Conservation (phyloP, 1,140 invertebrate genomes). For the Lepidurus packardi region DNA sequence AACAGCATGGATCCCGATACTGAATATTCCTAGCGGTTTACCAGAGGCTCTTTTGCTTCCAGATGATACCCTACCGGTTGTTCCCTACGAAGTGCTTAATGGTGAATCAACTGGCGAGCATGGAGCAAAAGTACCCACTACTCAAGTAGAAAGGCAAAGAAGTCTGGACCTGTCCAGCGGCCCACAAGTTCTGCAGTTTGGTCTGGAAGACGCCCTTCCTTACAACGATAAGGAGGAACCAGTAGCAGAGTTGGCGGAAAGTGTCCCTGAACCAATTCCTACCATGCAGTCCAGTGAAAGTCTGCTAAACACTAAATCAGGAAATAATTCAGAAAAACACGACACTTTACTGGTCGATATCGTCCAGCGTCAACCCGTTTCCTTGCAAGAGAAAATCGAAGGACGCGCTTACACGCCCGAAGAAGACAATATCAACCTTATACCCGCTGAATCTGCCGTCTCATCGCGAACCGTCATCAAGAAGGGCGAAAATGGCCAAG, state of each 20-base stretch:
- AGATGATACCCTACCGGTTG: neutral
- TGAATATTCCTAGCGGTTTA: neutral
- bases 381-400: slow-evolving; percentile 8
- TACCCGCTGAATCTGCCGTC: slow-evolving; percentile 42
- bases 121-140: neutral
- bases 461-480: slow-evolving; percentile 68
- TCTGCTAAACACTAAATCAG: neutral
- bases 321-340: neutral
- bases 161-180: neutral
- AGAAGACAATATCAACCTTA: slow-evolving; percentile 31
- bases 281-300: neutral
- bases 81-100: neutral
- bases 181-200: neutral
- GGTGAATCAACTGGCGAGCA: neutral
- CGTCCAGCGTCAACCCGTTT: neutral
- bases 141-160: neutral
- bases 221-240: neutral
- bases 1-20: neutral
- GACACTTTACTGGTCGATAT: neutral
- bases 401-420: slow-evolving; percentile 20
- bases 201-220: neutral
- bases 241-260: neutral
- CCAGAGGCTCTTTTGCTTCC: neutral
- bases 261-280: neutral
- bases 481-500: slow-evolving; percentile 81